Evolutionary conservation across 2,888 invertebrate genomes (phyloP).

Genomic region (Slavum lentiscoides): DNA sequence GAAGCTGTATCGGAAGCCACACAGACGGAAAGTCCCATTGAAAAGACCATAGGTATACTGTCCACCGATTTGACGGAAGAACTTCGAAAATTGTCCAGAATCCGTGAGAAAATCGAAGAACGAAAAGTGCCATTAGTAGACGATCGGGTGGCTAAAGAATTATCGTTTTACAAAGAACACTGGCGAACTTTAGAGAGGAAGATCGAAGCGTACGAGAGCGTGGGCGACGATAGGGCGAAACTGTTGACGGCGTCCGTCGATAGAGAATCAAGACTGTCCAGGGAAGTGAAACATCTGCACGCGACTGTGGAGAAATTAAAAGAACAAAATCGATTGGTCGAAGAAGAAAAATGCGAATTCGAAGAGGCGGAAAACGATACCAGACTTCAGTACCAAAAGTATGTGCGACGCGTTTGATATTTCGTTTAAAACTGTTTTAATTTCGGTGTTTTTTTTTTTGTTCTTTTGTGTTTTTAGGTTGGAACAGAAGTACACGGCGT

Average conservation of each 20-base stretch:
- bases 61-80: conserved; percentile 65
- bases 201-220: conserved; percentile 69
- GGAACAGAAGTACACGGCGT: conserved; percentile 58
- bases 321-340: conserved; percentile 68
- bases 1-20: conserved; percentile 44
- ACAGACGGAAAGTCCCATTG: conserved; percentile 48
- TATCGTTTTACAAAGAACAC: conserved; percentile 70
- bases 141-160: conserved; percentile 63
- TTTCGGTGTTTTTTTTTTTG: too few relatives aligned
- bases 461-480: conserved; percentile 55
- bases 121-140: conserved; percentile 60
- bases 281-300: conserved; percentile 61
- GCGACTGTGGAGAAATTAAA: conserved; percentile 66
- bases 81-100: conserved; percentile 69
- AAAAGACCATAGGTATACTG: conserved; percentile 33
- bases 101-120: conserved; percentile 68
- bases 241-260: conserved; percentile 68
- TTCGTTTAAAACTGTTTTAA: conserved; percentile 22
- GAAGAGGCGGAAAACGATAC: conserved; percentile 78
- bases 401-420: background rate
- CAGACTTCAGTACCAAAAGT: conserved; percentile 66
- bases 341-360: conserved; percentile 74
- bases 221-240: conserved; percentile 67
- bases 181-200: conserved; percentile 69
- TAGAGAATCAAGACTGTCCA: conserved; percentile 66